Evolutionary conservation across 2,113 vertebrate genomes (phyloP), one percentile per base, ranked within the genome.

Genomic region (Oncorhynchus clarkii): DNA sequence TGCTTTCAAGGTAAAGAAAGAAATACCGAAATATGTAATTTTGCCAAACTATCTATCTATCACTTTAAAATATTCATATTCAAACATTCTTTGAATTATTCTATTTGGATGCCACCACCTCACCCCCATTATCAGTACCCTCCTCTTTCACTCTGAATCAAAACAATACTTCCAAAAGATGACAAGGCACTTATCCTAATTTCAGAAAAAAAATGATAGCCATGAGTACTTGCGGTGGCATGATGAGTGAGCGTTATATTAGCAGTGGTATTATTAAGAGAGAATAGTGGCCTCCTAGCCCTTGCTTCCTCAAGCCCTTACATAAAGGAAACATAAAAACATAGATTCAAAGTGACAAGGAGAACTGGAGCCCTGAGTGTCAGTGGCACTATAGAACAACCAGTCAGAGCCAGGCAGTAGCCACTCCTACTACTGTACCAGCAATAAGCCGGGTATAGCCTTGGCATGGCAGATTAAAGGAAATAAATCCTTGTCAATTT

Each of bases 291-390:
- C 72, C 39, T 45, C 39, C 39, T 39, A 45, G 39, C 9, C 39
- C 9, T 11, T 12, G 39, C 72, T 73, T 71, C 29, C 57, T n/a
- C 57, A 60, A 67, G 51, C 75, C n/a, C 31, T 74, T 72, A 70
- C 51, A 76, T 34, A 69, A 78, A 80, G 69, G 34, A 22, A 73
- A 76, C 75, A 75, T 45, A 68, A 65, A 68, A 74, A 29, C 13
- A 71, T 12, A 73, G 77, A 82, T 85, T 65, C 70, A 64, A 79
- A 72, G 29, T 79, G 82, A 84, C 87, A 79, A 11, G 6, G 54
- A 11, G 14, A 27, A 60, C 45, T 65, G 29, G 57, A 34, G 16
- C 31, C 59, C 59, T 77, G 26, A 22, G 66, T 71, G 18, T 70
- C 20, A 75, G 2, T 39, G 14, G 20, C 14, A 20, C 59, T 67